Evolutionary conservation across 2,888 invertebrate genomes (phyloP).

Genomic region (Cephus pygmeus): DNA sequence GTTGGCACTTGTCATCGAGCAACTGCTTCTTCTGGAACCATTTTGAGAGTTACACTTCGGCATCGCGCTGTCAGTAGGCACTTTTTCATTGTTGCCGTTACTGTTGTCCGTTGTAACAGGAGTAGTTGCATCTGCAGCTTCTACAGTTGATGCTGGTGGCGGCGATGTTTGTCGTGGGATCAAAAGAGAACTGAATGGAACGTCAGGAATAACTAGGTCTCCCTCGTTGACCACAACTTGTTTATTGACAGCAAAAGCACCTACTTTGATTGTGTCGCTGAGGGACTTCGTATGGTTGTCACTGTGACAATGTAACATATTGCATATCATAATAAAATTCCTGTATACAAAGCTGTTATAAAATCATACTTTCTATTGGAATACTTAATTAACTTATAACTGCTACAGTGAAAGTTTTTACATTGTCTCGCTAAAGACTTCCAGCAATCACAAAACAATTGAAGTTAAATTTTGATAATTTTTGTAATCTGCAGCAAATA

Average conservation of each 20-base stretch:
- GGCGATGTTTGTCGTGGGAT: slow-evolving; percentile 61
- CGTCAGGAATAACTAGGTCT: slow-evolving; percentile 71
- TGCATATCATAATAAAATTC: too few relatives aligned
- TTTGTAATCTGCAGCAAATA: too few relatives aligned
- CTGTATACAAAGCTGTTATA: background rate
- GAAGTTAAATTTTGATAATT: too few relatives aligned
- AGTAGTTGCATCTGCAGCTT: slow-evolving; percentile 38
- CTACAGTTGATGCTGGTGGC: slow-evolving; percentile 44
- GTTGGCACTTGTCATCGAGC: slow-evolving; percentile 69
- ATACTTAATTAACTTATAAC: background rate
- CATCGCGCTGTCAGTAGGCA: slow-evolving; percentile 56
- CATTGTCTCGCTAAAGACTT: too few relatives aligned
- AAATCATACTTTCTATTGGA: background rate
- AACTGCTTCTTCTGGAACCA: slow-evolving; percentile 65
- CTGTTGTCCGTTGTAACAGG: slow-evolving; percentile 47
- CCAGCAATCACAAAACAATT: too few relatives aligned
- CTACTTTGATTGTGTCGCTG: slow-evolving; percentile 79
- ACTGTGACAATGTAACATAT: slow-evolving; percentile 47
- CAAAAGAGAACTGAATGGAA: slow-evolving; percentile 75
- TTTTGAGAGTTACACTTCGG: slow-evolving; percentile 62
- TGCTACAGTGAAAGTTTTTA: background rate
- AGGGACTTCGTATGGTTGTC: slow-evolving; percentile 78
- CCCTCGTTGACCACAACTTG: slow-evolving; percentile 70
- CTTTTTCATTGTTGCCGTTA: slow-evolving; percentile 59
- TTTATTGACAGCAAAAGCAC: slow-evolving; percentile 80